Evolutionary conservation across 1,140 invertebrate genomes (phyloP), one percentile per base, ranked within the genome.

Genomic region (Hyposmocoma kahamanoa): DNA sequence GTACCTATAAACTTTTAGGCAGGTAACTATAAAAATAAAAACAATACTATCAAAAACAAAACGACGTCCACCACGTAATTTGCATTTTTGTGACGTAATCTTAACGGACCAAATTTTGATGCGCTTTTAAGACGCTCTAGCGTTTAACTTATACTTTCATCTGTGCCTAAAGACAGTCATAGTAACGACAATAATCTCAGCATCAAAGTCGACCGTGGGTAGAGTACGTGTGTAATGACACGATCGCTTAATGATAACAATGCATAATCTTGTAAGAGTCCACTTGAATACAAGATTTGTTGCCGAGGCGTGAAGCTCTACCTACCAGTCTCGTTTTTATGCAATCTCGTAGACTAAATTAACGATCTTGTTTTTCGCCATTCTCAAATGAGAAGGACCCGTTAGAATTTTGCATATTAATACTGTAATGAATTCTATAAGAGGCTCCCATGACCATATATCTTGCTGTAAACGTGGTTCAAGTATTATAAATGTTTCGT

Each of bases 231-330:
- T 72, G 68, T 69, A 72, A 68, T 66, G 67, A 78, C 72, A 61
- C 64, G 71, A 81, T 75, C 69, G 59, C 52, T 58, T 53, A 49
- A 53, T 59, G 71, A 72, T 72, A 69, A 71, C 62, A 69, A 63
- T 63, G 75, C 65, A 81, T 81, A 70, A 78, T 69, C 64, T 47
- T 59, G 51, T n/a, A n/a, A n/a, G n/a, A n/a, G n/a, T n/a, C n/a
- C n/a, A n/a, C n/a, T n/a, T n/a, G n/a, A n/a, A n/a, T n/a, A n/a
- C n/a, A n/a, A n/a, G n/a, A n/a, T n/a, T n/a, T n/a, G n/a, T n/a
- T n/a, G n/a, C n/a, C n/a, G n/a, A n/a, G n/a, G n/a, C n/a, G n/a
- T n/a, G n/a, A n/a, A n/a, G n/a, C n/a, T n/a, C n/a, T n/a, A n/a
- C n/a, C n/a, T n/a, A n/a, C n/a, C n/a, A n/a, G n/a, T n/a, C n/a